Percentiles rank a stretch among this genome's conserved stretches.
Conservation (phyloP, 1,140 invertebrate genomes). For the Solen grandis region DNA sequence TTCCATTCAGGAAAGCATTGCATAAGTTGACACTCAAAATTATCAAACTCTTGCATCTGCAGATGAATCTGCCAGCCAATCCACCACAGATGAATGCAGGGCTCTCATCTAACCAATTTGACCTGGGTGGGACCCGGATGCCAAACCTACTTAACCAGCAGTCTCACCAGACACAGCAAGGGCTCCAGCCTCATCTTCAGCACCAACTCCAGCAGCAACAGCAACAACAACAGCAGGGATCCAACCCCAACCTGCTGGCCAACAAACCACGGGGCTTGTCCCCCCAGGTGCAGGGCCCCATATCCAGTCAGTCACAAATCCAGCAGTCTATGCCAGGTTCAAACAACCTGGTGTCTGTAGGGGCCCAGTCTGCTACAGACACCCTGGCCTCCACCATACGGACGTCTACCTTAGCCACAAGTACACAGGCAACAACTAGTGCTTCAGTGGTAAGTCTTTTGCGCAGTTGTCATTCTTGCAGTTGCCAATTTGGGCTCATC, state of each 20-base stretch:
- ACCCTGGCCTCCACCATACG: constrained; percentile 27
- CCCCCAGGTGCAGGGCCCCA: constrained; percentile 10
- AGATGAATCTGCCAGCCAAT: constrained; percentile 55
- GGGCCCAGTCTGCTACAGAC: constrained; percentile 35
- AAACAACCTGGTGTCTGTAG: constrained; percentile 43
- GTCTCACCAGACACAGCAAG: constrained; percentile 56
- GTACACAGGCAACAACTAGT: neutral
- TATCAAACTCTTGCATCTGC: too few species aligned
- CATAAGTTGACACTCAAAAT: too few species aligned
- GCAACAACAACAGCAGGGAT: constrained; percentile 30
- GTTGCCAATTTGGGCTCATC: too few species aligned
- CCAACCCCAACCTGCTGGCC: constrained; percentile 1
- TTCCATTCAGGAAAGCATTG: too few species aligned
- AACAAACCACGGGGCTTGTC: constrained; percentile 31
- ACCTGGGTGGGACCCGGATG: constrained; percentile 12
- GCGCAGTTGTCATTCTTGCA: too few species aligned
- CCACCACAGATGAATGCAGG: constrained; percentile 36
- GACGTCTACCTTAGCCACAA: neutral
- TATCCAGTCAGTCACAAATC: constrained; percentile 23
- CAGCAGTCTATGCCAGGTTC: constrained; percentile 34
- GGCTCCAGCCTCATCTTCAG: constrained; percentile 63
- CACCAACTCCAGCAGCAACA: constrained; percentile 54
- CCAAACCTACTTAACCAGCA: constrained; percentile 46
- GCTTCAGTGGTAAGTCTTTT: neutral
- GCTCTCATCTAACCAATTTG: constrained; percentile 36